These are phyloP conservation scores for Selenia dentaria DNA, from an alignment of 2,888 invertebrate genomes.

Conservation along the genomic window DNA sequence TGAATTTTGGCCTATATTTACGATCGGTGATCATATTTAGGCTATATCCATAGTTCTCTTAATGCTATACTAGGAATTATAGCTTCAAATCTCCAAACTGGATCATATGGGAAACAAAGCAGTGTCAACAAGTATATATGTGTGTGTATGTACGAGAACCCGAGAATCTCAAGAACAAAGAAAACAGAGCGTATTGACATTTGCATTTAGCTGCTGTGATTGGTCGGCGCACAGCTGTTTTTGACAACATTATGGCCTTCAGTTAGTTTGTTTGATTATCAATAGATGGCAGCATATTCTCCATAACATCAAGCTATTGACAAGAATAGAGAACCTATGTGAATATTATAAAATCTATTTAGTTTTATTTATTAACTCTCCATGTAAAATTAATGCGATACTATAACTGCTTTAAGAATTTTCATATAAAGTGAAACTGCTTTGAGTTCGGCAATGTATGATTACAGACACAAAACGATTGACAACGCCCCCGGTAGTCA, in stretches of 20 bases:
- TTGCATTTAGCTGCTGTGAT: slow-evolving; percentile 48
- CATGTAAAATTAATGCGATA: background rate
- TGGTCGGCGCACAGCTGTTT: slow-evolving; percentile 78
- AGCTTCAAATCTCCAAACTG: slow-evolving; percentile 31
- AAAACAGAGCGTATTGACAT: slow-evolving; percentile 63
- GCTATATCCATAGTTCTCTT: slow-evolving; percentile 8
- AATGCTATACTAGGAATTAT: slow-evolving; percentile 24
- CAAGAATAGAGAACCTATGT: background rate
- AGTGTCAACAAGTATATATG: slow-evolving; percentile 62
- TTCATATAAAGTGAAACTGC: background rate
- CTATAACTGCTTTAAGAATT: background rate
- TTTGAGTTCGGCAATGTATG: slow-evolving; percentile 12
- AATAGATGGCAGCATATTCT: slow-evolving; percentile 61
- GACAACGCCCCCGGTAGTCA: slow-evolving; percentile 46
- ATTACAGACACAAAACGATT: slow-evolving; percentile 16
- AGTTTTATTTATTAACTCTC: background rate
- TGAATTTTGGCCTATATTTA: slow-evolving; percentile 32
- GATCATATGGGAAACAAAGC: slow-evolving; percentile 78
- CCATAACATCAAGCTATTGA: slow-evolving; percentile 50
- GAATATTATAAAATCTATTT: background rate
- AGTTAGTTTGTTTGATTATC: slow-evolving; percentile 15
- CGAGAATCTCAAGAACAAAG: slow-evolving; percentile 45
- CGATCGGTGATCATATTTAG: slow-evolving; percentile 26
- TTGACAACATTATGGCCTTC: slow-evolving; percentile 53
- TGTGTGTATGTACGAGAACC: slow-evolving; percentile 47